Evolutionary conservation across 1,140 invertebrate genomes (phyloP), one percentile per base, ranked within the genome.

Genomic region (Hylaeus volcanicus): DNA sequence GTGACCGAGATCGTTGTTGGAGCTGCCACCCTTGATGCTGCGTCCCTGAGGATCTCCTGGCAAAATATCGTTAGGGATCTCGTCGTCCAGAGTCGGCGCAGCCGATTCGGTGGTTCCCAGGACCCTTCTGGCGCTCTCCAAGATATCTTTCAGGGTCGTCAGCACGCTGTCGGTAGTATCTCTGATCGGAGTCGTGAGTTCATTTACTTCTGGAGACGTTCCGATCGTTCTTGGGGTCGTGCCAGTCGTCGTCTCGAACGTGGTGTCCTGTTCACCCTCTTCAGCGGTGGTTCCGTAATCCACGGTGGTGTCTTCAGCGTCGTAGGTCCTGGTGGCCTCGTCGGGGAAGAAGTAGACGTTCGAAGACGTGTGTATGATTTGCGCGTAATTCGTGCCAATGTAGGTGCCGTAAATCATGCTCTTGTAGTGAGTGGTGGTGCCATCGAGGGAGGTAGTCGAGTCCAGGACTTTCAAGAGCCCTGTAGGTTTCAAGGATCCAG

Each of bases 381-480:
- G 94, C 4, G 94, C 94, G 79, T 95, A 95, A 83, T 92, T 91
- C 0, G 92, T 94, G 12, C 94, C 94, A 39, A 95, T 89, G 64
- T 94, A 94, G 0, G 95, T 95, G 1, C 95, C 95, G 64, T 94
- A 93, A 77, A 95, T 93, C 14, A 93, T 91, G 15, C 94, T 95
- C 74, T 95, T 94, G 84, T 94, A 95, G 75, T 95, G 94, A 1
- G 95, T 95, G 2, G 95, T 95, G 1, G 94, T 95, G 5, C 95
- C 94, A 73, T 94, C 93, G 1, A 87, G 85, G 9, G 94, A 91
- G n/a, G 94, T 94, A 3, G 94, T 94, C 1, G 94, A 95, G 70
- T 94, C 94, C 8, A 95, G 90, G 11, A 94, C 94, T 64, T 94
- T 94, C 6, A 95, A 86, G 8, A 95, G 89, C 15, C 95, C 95